Percentiles rank a stretch among this genome's conserved stretches.
phyloP scores from a whole-genome alignment of 2,113 vertebrate genomes.

The Gobius niger region DNA sequence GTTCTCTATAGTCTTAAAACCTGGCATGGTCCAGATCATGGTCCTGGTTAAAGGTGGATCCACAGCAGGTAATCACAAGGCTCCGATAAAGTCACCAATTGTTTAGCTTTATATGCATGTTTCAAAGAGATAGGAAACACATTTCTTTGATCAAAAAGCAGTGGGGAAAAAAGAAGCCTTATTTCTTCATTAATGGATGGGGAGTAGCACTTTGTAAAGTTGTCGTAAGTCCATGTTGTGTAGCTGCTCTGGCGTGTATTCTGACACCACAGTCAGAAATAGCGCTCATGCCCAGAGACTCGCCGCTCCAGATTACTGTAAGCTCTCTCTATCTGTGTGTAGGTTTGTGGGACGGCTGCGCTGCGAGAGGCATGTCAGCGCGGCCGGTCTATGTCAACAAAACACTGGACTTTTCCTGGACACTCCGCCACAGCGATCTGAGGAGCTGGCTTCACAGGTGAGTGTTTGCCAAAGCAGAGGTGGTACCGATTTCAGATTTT shows the following conservation, averaged over 20 bases:
- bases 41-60: no score
- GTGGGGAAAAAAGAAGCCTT: no score
- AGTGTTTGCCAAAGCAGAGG: not conserved
- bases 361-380: not conserved
- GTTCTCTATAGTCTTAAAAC: no score
- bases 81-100: no score
- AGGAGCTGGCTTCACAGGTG: not conserved
- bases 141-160: no score
- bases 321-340: not conserved
- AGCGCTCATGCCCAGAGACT: constrained; percentile 69
- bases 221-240: no score
- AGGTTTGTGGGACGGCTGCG: not conserved
- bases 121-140: no score
- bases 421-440: not conserved
- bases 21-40: no score
- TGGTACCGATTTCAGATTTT: not conserved
- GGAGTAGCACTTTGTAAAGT: no score
- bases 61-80: no score
- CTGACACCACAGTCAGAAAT: constrained; percentile 69
- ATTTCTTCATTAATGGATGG: no score
- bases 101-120: no score
- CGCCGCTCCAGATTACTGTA: constrained; percentile 24
- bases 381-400: not conserved
- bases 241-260: constrained; percentile 71
- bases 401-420: not conserved